These are phyloP conservation scores for Rhagoletis zephyria DNA, from an alignment of 1,140 invertebrate species.

Conservation along the genomic window DNA sequence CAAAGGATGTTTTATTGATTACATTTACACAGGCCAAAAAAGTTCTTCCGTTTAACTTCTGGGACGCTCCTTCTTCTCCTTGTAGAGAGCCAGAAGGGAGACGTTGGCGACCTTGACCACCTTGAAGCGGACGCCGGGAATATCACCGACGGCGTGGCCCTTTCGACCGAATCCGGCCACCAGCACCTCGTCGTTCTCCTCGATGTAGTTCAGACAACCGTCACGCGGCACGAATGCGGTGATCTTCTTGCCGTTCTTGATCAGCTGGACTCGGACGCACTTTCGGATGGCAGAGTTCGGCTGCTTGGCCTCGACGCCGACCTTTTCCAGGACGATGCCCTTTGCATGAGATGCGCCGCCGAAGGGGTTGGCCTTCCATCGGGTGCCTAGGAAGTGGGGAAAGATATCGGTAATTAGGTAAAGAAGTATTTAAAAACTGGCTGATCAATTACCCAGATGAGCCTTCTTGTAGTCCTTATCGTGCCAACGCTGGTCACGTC, in stretches of 20 bases:
- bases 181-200: slow-evolving; percentile 99
- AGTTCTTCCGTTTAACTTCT: too few relatives aligned
- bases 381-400: too few relatives aligned
- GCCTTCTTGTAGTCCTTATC: slow-evolving; percentile 99
- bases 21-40: too few relatives aligned
- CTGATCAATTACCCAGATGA: slow-evolving; percentile 98
- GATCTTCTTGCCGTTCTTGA: slow-evolving; percentile 99
- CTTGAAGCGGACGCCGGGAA: slow-evolving; percentile 95
- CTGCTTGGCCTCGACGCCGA: slow-evolving; percentile 99
- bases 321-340: slow-evolving; percentile 99
- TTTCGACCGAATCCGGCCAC: slow-evolving; percentile 99
- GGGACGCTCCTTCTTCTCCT: slow-evolving; percentile 99
- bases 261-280: slow-evolving; percentile 99
- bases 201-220: slow-evolving; percentile 99
- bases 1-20: too few relatives aligned
- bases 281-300: slow-evolving; percentile 99
- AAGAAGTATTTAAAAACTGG: too few relatives aligned
- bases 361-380: slow-evolving; percentile 99
- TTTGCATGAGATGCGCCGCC: slow-evolving; percentile 99
- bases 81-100: slow-evolving; percentile 97
- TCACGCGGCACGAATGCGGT: slow-evolving; percentile 99
- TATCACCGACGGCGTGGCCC: slow-evolving; percentile 99
- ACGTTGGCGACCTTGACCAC: slow-evolving; percentile 99
- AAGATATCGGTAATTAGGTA: too few relatives aligned
- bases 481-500: slow-evolving; percentile 97